Percentiles rank a stretch among this genome's conserved stretches.
Conservation (phyloP, 2,888 invertebrate species). For the Bhutanitis thaidina region DNA sequence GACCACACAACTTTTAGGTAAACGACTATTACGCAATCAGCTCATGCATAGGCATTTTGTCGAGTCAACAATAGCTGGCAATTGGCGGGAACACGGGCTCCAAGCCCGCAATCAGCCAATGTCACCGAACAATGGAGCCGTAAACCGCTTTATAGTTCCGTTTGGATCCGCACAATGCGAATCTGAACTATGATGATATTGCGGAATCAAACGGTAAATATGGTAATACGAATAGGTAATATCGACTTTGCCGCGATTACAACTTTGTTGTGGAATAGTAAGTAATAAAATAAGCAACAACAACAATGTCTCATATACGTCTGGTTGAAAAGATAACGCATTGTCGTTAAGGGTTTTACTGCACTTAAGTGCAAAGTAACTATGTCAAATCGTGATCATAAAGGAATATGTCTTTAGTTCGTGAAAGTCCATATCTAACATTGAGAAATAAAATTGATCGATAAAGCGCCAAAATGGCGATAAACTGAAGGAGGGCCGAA, state of each 20-base stretch:
- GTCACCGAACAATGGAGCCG: slow-evolving; percentile 36
- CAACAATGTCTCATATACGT: too few species aligned
- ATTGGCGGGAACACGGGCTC: slow-evolving; percentile 7
- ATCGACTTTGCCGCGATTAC: not conserved
- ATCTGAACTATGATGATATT: slow-evolving; percentile 11
- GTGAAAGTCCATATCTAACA: too few species aligned
- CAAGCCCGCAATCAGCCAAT: slow-evolving; percentile 6
- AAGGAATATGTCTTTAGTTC: too few species aligned
- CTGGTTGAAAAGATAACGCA: too few species aligned
- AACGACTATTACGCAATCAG: slow-evolving; percentile 1
- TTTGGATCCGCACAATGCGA: slow-evolving; percentile 11
- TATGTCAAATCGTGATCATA: too few species aligned
- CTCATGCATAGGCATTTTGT: slow-evolving; percentile 1
- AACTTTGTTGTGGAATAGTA: too few species aligned
- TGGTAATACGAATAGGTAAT: not conserved
- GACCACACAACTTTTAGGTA: not conserved
- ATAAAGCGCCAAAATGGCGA: too few species aligned
- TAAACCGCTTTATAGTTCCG: slow-evolving; percentile 27
- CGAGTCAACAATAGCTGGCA: slow-evolving; percentile 11
- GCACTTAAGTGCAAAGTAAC: too few species aligned
- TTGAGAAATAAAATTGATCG: too few species aligned
- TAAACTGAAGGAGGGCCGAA: too few species aligned
- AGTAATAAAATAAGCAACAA: too few species aligned
- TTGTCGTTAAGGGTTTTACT: too few species aligned
- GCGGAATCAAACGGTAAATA: slow-evolving; percentile 12